Conservation (phyloP, 2,113 vertebrate species). For the Plectropomus leopardus region DNA sequence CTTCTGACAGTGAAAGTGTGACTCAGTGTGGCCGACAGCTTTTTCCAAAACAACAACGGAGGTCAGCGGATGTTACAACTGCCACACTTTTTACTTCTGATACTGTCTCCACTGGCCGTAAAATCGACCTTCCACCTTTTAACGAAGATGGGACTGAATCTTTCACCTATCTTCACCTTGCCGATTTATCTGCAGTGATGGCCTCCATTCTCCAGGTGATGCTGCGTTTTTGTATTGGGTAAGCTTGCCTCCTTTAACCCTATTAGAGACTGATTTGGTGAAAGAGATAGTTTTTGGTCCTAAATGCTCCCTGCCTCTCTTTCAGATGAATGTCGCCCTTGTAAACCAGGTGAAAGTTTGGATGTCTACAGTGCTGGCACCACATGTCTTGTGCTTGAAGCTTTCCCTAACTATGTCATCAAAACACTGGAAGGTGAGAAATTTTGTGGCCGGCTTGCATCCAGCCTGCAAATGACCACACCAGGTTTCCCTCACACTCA, state of each 20-base stretch:
- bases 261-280: slow-evolving; percentile 18
- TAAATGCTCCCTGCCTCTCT: not conserved
- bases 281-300: slow-evolving; percentile 13
- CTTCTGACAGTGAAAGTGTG: not conserved
- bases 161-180: not conserved
- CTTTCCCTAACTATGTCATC: slow-evolving; percentile 31
- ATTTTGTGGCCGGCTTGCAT: slow-evolving; percentile 6
- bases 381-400: slow-evolving; percentile 24
- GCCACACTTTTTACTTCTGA: not conserved
- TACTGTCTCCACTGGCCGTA: not conserved
- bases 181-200: slow-evolving; percentile 1
- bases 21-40: too few species aligned
- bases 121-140: not conserved
- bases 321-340: not conserved
- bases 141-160: not conserved
- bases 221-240: slow-evolving; percentile 34
- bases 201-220: slow-evolving; percentile 12
- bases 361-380: slow-evolving; percentile 39
- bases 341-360: slow-evolving; percentile 27
- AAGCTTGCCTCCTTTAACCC: slow-evolving; percentile 7
- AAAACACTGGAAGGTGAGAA: slow-evolving; percentile 40
- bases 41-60: fast-evolving
- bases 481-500: not conserved
- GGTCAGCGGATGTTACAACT: not conserved
- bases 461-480: not conserved